phyloP scores from a whole-genome alignment of 2,888 invertebrate genomes.

The Disparrhopalites patrizii region DNA sequence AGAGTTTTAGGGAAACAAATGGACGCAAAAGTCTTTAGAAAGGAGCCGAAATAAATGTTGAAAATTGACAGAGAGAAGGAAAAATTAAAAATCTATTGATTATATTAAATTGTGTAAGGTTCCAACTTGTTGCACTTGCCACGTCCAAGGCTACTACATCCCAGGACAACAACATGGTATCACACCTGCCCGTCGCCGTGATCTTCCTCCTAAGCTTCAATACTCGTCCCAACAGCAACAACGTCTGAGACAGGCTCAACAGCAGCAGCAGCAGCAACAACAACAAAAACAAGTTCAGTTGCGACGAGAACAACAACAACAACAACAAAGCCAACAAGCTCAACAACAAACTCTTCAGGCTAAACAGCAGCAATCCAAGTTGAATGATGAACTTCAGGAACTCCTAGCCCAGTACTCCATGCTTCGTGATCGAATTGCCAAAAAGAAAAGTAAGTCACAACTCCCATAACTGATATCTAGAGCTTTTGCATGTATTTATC shows the following conservation, averaged over 20 bases:
- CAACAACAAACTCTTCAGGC: slow-evolving; percentile 15
- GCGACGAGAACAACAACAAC: slow-evolving; percentile 19
- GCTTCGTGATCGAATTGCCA: slow-evolving; percentile 39
- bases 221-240: slow-evolving; percentile 36
- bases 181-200: slow-evolving; percentile 35
- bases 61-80: no score
- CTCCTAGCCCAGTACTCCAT: slow-evolving; percentile 41
- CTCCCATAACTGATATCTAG: slow-evolving; percentile 5
- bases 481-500: background rate
- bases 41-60: no score
- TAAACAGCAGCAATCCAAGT: slow-evolving; percentile 21
- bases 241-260: slow-evolving; percentile 20
- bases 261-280: slow-evolving; percentile 12
- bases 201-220: slow-evolving; percentile 37
- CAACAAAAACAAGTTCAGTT: slow-evolving; percentile 21
- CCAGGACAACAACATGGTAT: slow-evolving; percentile 37
- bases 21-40: no score
- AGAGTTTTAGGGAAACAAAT: no score
- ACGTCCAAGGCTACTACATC: slow-evolving; percentile 65
- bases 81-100: no score
- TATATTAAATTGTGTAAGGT: slow-evolving; percentile 57
- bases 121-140: slow-evolving; percentile 77
- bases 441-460: slow-evolving; percentile 30
- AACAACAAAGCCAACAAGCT: slow-evolving; percentile 1
- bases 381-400: slow-evolving; percentile 35